phyloP scores from a whole-genome alignment of 2,113 vertebrate species.

The Triplophysa rosa region DNA sequence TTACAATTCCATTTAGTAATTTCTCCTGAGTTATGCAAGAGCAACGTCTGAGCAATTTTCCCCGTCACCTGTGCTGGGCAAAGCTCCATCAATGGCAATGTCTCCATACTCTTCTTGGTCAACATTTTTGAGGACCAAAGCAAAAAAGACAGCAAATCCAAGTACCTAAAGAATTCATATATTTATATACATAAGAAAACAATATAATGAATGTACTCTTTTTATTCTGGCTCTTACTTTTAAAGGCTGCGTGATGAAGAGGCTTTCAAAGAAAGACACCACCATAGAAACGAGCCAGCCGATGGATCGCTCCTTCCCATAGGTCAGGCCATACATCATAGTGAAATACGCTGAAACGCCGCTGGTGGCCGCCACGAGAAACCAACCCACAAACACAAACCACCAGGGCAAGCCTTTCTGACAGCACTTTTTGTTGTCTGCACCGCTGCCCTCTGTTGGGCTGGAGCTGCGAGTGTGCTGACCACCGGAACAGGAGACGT shows the following conservation, averaged over 20 bases:
- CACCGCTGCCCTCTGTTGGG: conserved; percentile 53
- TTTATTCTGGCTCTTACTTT: conserved; percentile 76
- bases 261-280: conserved; percentile 89
- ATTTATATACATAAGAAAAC: not conserved
- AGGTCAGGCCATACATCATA: conserved; percentile 89
- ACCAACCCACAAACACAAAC: conserved; percentile 89
- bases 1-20: not conserved
- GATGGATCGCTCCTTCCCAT: conserved; percentile 86
- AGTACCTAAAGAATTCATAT: conserved; percentile 78
- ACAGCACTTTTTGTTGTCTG: conserved; percentile 62
- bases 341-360: conserved; percentile 87
- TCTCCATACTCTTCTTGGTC: conserved; percentile 86
- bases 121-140: conserved; percentile 86
- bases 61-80: conserved; percentile 62
- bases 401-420: conserved; percentile 86
- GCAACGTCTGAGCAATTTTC: too few relatives aligned
- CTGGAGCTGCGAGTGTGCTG: conserved; percentile 61
- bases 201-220: not conserved
- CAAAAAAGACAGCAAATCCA: conserved; percentile 95
- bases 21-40: too few relatives aligned
- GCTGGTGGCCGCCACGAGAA: conserved; percentile 82
- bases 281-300: conserved; percentile 91
- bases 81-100: conserved; percentile 60
- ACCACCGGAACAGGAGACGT: conserved; percentile 59
- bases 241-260: conserved; percentile 90